Evolutionary conservation across 2,113 vertebrate genomes (phyloP).

Genomic region (Colaptes auratus): DNA sequence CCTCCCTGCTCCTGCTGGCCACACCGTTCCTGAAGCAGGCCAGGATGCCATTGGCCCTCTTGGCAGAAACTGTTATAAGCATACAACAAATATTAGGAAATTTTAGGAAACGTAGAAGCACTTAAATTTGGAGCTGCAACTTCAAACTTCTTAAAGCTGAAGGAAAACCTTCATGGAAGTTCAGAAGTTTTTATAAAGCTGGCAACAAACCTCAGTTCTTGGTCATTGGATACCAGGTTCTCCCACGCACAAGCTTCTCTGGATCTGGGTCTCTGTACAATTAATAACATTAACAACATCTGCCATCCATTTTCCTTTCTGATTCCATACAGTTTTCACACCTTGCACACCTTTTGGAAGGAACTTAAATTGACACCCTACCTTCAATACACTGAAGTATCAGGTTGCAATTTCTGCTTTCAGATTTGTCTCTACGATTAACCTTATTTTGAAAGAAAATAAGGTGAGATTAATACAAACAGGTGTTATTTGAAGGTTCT

Average conservation of each 20-base stretch:
- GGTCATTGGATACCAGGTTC: not conserved
- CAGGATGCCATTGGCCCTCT: too few relatives aligned
- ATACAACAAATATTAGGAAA: not conserved
- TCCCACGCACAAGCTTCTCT: not conserved
- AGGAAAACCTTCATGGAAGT: not conserved
- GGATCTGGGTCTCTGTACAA: not conserved
- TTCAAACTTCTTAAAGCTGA: not conserved
- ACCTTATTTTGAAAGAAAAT: conserved; percentile 66
- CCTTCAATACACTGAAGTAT: not conserved
- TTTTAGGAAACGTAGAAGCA: not conserved
- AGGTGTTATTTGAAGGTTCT: conserved; percentile 60
- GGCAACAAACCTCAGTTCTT: not conserved
- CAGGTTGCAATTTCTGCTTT: conserved; percentile 47
- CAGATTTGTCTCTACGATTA: conserved; percentile 62
- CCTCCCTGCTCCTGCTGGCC: too few relatives aligned
- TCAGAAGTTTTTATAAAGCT: not conserved
- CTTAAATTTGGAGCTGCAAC: not conserved
- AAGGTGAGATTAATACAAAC: conserved; percentile 53
- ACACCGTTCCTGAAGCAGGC: too few relatives aligned
- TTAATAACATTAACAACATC: not conserved
- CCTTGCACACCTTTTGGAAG: not conserved
- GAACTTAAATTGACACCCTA: not conserved
- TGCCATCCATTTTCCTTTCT: not conserved
- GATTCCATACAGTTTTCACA: not conserved
- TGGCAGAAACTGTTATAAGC: not conserved